Base-by-base conservation (phyloP, 2,888 invertebrate genomes). In the Cheilosia variabilis region DNA sequence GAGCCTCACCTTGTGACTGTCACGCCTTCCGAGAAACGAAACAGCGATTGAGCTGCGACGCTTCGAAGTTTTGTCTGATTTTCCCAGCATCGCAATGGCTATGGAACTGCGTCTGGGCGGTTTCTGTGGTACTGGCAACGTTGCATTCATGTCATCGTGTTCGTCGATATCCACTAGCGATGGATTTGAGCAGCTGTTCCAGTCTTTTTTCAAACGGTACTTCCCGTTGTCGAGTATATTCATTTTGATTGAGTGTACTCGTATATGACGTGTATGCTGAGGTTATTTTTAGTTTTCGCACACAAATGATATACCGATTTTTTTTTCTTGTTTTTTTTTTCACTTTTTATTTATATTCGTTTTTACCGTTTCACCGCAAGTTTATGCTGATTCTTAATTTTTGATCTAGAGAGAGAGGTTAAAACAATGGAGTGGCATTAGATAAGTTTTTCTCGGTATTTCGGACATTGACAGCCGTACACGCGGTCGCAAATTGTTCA, bases 31-130 rank as follows among this genome's bases (percentile, higher is more conserved):
- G 79, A 92, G 86, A 81, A 92, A 91, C 31, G 91, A 89, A 22
- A 91, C 91, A 89, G 90, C 93, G 90, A 89, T 93, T 37, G 92
- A 92, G 87, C 92, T 92, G 87, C 92, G 91, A 86, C 92, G 88
- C 89, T 92, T 92, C 69, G 90, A 89, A 80, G 87, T 89, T 87
- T 91, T 90, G 87, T 91, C 90, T 63, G 90, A 88, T 75, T 90
- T 91, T 81, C 90, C 90, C 22, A 92, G 90, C 55, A 92, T 89
- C 2, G 91, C 90, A 88, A 91, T 88, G 1, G 91, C 92, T 78
- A 92, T 88, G 68, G 92, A 92, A 82, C 92, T 92, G 84, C 92
- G 91, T 31, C 92, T 88, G 17, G 89, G 89, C 4, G 92, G 90
- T 87, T 92, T 92, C 57, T 90, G 90, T 87, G 92, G 88, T 86